A percentile compares a stretch with the other conserved stretches of the same genome.
These are phyloP conservation scores for Tachina lurida DNA, from an alignment of 2,888 invertebrate species.

Conservation along the genomic window DNA sequence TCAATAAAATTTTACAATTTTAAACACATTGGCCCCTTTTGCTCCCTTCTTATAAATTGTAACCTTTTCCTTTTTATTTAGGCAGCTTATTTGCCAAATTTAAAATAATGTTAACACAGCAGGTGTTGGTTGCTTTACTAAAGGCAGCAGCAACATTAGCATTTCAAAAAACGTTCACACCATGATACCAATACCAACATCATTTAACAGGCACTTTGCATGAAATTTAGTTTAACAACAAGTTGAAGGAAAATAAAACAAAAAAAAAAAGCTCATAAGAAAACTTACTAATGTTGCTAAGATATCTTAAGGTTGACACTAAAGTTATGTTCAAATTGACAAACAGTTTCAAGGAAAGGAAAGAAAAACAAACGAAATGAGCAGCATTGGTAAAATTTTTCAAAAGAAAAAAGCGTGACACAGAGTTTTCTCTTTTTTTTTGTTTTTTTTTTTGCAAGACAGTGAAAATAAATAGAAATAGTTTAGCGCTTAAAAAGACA, in stretches of 20 bases:
- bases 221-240: conserved; percentile 4
- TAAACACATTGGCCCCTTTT: conserved; percentile 24
- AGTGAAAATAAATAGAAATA: conserved; percentile 14
- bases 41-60: conserved; percentile 19
- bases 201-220: conserved; percentile 47
- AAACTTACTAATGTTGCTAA: conserved; percentile 33
- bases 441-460: neutral
- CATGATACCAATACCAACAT: conserved; percentile 54
- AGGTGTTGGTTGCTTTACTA: conserved; percentile 61
- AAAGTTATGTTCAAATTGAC: conserved; percentile 63
- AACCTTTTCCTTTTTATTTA: conserved; percentile 24
- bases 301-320: conserved; percentile 61
- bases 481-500: conserved; percentile 42
- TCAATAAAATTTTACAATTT: conserved; percentile 60
- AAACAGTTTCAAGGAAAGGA: conserved; percentile 56
- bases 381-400: conserved; percentile 45
- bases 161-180: conserved; percentile 61
- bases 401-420: conserved; percentile 68
- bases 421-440: conserved; percentile 29
- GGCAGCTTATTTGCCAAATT: conserved; percentile 62
- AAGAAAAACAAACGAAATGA: conserved; percentile 11
- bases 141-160: conserved; percentile 21
- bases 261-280: neutral
- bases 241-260: conserved; percentile 12
- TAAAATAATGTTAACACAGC: conserved; percentile 68